Evolutionary conservation across 1,140 invertebrate species (phyloP).

Genomic region (Rhopalosiphum maidis): DNA sequence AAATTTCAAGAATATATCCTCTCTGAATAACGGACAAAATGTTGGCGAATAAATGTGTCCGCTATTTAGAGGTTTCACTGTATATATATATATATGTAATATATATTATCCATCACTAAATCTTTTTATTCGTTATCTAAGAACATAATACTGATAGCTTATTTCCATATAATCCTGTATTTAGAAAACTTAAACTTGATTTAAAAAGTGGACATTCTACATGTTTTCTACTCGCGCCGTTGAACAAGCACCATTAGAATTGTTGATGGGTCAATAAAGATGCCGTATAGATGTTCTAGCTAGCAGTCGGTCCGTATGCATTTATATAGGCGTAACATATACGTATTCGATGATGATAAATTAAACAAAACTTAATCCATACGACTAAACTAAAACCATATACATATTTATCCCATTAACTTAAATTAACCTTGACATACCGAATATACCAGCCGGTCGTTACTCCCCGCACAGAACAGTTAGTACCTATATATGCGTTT

Average conservation of each 20-base stretch:
- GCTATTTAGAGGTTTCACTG: too few relatives aligned
- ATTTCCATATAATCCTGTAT: background rate
- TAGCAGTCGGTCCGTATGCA: background rate
- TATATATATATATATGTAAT: background rate
- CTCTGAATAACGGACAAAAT: too few relatives aligned
- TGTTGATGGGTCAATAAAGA: background rate
- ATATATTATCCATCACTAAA: background rate
- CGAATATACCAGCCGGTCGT: background rate
- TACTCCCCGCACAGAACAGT: background rate
- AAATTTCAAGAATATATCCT: too few relatives aligned
- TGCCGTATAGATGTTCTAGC: slow-evolving; percentile 4
- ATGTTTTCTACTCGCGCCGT: background rate
- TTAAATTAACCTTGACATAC: slow-evolving; percentile 1
- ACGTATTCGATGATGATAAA: background rate
- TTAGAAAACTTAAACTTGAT: background rate
- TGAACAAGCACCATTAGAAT: background rate
- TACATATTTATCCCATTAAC: slow-evolving; percentile 16
- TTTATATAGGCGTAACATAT: slow-evolving; percentile 5
- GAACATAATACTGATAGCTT: background rate
- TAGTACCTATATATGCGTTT: background rate
- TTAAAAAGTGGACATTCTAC: background rate
- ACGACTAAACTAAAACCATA: background rate
- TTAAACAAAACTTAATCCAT: slow-evolving; percentile 9
- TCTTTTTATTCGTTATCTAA: background rate
- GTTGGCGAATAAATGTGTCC: too few relatives aligned